Evolutionary conservation across 2,797 vertebrate species (phyloP).

Genomic region (Melanotaenia parkinsoni): DNA sequence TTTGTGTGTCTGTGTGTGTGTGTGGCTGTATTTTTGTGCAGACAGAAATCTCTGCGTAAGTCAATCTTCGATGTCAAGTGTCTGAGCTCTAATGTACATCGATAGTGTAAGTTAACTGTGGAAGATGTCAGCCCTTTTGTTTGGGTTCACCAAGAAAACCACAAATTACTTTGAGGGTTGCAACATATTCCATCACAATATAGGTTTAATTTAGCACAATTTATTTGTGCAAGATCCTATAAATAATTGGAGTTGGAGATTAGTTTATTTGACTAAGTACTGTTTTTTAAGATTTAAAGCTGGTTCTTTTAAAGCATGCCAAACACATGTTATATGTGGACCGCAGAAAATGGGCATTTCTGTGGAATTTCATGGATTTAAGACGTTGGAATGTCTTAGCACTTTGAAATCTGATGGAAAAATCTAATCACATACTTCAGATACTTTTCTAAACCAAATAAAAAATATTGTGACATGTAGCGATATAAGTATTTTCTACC

Average conservation of each 20-base stretch:
- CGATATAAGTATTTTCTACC: no score
- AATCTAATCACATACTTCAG: no score
- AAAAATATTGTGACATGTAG: no score
- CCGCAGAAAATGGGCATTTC: neutral
- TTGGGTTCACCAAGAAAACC: conserved; percentile 4
- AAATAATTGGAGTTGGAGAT: conserved; percentile 50
- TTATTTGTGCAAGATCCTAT: conserved; percentile 51
- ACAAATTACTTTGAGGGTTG: conserved; percentile 16
- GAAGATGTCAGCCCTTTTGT: conserved; percentile 3
- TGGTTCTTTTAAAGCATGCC: conserved; percentile 18
- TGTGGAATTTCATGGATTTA: neutral
- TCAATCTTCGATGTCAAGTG: conserved; percentile 14
- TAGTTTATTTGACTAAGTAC: conserved; percentile 40
- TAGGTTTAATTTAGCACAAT: conserved; percentile 35
- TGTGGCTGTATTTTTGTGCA: conserved; percentile 6
- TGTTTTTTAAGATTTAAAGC: conserved; percentile 45
- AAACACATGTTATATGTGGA: neutral
- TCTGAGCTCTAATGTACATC: neutral
- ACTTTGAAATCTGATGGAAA: no score
- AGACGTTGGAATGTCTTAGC: no score
- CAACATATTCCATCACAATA: conserved; percentile 8
- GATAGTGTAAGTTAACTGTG: conserved; percentile 5
- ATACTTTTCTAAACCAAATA: no score
- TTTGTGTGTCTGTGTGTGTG: neutral
- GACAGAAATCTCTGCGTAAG: conserved; percentile 2